Evolutionary conservation across 2,797 vertebrate genomes (phyloP).

Genomic region (Phrynocephalus guinanensis): DNA sequence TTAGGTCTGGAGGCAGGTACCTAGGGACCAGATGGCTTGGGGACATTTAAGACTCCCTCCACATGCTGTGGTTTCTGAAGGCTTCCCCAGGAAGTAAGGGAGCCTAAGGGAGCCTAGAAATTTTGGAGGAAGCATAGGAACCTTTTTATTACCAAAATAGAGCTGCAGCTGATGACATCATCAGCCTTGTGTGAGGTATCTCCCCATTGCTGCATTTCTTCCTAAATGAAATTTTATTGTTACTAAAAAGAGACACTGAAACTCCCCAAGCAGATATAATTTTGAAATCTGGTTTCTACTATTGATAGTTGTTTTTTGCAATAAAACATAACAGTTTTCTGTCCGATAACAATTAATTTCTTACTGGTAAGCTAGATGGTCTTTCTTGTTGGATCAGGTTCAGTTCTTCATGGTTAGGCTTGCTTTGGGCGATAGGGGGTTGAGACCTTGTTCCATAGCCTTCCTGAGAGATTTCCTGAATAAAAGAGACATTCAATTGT

Average conservation of each 20-base stretch:
- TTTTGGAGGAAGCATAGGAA: background rate
- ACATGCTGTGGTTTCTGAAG: no score
- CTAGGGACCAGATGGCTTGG: no score
- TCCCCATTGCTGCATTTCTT: background rate
- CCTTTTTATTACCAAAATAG: background rate
- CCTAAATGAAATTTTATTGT: background rate
- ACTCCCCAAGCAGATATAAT: slow-evolving; percentile 6
- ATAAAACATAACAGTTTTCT: slow-evolving; percentile 42
- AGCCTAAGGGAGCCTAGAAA: no score
- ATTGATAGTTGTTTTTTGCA: background rate
- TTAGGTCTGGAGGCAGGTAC: no score
- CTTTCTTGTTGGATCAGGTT: slow-evolving; percentile 86
- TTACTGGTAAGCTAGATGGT: slow-evolving; percentile 95
- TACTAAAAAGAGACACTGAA: slow-evolving; percentile 16
- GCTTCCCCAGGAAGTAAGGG: no score
- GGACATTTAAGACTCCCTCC: no score
- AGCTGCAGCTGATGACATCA: background rate
- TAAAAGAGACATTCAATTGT: slow-evolving; percentile 57
- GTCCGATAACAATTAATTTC: slow-evolving; percentile 71
- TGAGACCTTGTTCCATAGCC: slow-evolving; percentile 89
- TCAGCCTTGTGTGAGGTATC: no score
- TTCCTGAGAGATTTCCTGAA: slow-evolving; percentile 91
- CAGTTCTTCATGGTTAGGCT: slow-evolving; percentile 92
- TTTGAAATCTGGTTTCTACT: slow-evolving; percentile 17
- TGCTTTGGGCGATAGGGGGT: slow-evolving; percentile 88